phyloP scores from a whole-genome alignment of 1,140 invertebrate genomes.

The Nautilus pompilius region DNA sequence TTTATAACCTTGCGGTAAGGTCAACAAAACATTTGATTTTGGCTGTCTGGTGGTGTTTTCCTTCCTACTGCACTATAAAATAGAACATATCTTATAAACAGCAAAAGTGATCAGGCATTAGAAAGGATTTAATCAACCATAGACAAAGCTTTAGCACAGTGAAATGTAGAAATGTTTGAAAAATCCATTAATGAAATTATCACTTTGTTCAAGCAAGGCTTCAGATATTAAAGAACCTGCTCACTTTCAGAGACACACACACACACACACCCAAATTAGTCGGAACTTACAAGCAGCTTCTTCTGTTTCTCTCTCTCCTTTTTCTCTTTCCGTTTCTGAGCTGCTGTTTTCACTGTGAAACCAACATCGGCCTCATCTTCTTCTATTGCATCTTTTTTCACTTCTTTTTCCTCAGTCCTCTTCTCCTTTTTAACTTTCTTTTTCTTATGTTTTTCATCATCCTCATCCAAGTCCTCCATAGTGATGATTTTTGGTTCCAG shows the following conservation, averaged over 20 bases:
- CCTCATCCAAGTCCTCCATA: slow-evolving; percentile 32
- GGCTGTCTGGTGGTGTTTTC: no score
- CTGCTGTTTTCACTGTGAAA: slow-evolving; percentile 59
- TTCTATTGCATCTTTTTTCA: slow-evolving; percentile 31
- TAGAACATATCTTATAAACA: not conserved
- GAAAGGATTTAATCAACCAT: not conserved
- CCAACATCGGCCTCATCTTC: slow-evolving; percentile 61
- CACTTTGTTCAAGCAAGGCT: not conserved
- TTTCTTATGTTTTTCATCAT: slow-evolving; percentile 37
- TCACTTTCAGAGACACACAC: not conserved
- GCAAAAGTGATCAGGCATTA: not conserved
- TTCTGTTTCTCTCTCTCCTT: slow-evolving; percentile 36
- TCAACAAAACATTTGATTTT: no score
- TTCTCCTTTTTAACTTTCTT: slow-evolving; percentile 22
- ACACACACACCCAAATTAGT: not conserved
- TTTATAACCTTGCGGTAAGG: no score
- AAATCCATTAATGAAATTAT: not conserved
- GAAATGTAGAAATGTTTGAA: not conserved
- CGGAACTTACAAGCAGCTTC: slow-evolving; percentile 37
- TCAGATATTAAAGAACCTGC: not conserved
- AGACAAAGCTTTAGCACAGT: not conserved
- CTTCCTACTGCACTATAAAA: no score
- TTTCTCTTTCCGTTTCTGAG: slow-evolving; percentile 46
- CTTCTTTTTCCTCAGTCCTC: slow-evolving; percentile 12
- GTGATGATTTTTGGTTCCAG: slow-evolving; percentile 23